Evolutionary conservation across 2,888 invertebrate genomes (phyloP), one percentile per base, ranked within the genome.

Genomic region (Spatulosminthurus flaviceps): DNA sequence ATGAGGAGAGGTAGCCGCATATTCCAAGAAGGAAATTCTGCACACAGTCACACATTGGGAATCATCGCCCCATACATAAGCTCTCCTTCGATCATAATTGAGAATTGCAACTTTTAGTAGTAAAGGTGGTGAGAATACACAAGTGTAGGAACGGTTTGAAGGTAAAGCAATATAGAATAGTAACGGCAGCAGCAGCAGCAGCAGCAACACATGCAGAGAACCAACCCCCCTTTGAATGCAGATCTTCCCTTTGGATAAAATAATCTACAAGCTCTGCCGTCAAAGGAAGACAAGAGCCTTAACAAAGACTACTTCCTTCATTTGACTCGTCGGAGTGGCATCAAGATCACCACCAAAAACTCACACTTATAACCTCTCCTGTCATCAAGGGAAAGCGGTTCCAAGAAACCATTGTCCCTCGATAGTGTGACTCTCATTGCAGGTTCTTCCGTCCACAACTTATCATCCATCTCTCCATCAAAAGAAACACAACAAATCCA

Each of bases 261-360:
- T 70, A 76, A 76, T 76, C 76, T 76, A 13, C 67, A 43, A 67
- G 76, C 76, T 76, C 21, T 67, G 41, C 70, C 22, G 29, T 41
- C 41, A 64, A 41, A 76, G 66, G 64, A 78, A 72, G 71, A 66
- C 76, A 79, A 81, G 80, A 76, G 77, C 78, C 66, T 76, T 78
- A 77, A 69, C 73, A 73, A 73, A 77, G 76, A 75, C 66, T 61
- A 81, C 80, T 81, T 81, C 79, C 80, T 79, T 81, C 80, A 81
- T 81, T 81, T 79, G 76, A 81, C 75, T 81, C 80, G 70, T 69
- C 79, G 78, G 80, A 79, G 76, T 81, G 66, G 78, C 69, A 80
- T 70, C 73, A 77, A 69, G 73, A 72, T 73, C 73, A 80, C 66
- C 77, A 77, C 66, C 64, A 66, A 19, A 51, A 51, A 51, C 51